Percentiles rank a stretch among this genome's conserved stretches.
Conservation (phyloP, 1,140 invertebrate species). For the Heterodera schachtii region DNA sequence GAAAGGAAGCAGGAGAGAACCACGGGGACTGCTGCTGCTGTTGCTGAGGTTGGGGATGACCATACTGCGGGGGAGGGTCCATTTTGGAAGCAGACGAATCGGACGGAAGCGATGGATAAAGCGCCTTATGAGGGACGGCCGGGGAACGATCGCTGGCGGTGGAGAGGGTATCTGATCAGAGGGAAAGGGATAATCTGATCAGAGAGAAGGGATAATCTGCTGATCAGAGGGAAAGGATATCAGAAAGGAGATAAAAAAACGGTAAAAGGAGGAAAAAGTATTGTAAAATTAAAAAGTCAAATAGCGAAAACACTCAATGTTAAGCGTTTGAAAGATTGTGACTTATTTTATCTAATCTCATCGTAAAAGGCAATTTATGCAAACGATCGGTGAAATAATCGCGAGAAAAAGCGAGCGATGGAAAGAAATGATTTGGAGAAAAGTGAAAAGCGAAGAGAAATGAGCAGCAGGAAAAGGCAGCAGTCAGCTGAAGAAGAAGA, state of each 20-base stretch:
- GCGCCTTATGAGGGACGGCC: background rate
- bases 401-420: too few relatives aligned
- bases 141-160: background rate
- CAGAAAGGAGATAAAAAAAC: background rate
- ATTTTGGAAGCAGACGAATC: background rate
- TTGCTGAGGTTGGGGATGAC: background rate
- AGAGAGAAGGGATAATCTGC: background rate
- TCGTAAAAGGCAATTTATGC: too few relatives aligned
- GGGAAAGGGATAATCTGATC: background rate
- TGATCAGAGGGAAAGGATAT: background rate
- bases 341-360: too few relatives aligned
- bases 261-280: background rate
- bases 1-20: background rate
- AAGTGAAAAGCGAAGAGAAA: too few relatives aligned
- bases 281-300: too few relatives aligned
- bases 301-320: too few relatives aligned
- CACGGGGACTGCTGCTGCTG: background rate
- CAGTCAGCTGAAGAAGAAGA: too few relatives aligned
- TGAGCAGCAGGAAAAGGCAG: too few relatives aligned
- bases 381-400: too few relatives aligned
- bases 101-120: background rate
- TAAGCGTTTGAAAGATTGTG: too few relatives aligned
- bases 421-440: too few relatives aligned
- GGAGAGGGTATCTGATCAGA: background rate
- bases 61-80: background rate